Base-by-base conservation (phyloP, 1,140 invertebrate genomes). In the Anthonomus grandis region DNA sequence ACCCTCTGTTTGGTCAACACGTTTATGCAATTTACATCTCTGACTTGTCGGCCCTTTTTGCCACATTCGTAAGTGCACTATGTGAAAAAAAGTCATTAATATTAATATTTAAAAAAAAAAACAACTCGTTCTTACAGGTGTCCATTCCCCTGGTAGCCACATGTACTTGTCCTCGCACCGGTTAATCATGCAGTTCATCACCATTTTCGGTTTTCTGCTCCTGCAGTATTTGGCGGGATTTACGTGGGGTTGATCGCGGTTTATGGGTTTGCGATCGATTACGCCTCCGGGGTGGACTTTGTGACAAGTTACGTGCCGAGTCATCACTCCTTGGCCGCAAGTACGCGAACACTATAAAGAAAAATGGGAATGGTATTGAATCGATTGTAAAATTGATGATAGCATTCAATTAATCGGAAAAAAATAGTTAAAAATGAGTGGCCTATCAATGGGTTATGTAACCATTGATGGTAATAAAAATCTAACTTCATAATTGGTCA, bases 31-130 rank as follows among this genome's bases (percentile, higher is more conserved):
- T 79, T 79, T 17, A 91, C 70, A 48, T 75, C 75, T 15, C 90
- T 75, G 24, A 71, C 75, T 69, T 90, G 84, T 42, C 77, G 72
- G 1, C 86, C 83, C 64, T 79, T 78, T 54, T 76, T 78, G 0
- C 88, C 87, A 71, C 91, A 94, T 2, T 74, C 64, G 52, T 84
- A 81, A 38, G 81, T 81, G 68, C 90, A 93, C 89, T 91, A 65
- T n/a, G n/a, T n/a, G 23, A 70, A 72, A 52, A 50, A 25, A 9
- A 0, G 3, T 25, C 12, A 22, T 3, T 0, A 24, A n/a, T n/a
- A n/a, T n/a, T n/a, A n/a, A 3, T 34, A 34, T 12, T 34, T 34
- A 2, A 34, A 34, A 34, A 51, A 45, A 61, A 34, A 38, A 27
- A 15, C 46, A 6, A n/a, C 17, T 15, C 31, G 17, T 10, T 62